Evolutionary conservation across 1,140 invertebrate genomes (phyloP), one percentile per base, ranked within the genome.

Genomic region (Hylyphantes graminicola): DNA sequence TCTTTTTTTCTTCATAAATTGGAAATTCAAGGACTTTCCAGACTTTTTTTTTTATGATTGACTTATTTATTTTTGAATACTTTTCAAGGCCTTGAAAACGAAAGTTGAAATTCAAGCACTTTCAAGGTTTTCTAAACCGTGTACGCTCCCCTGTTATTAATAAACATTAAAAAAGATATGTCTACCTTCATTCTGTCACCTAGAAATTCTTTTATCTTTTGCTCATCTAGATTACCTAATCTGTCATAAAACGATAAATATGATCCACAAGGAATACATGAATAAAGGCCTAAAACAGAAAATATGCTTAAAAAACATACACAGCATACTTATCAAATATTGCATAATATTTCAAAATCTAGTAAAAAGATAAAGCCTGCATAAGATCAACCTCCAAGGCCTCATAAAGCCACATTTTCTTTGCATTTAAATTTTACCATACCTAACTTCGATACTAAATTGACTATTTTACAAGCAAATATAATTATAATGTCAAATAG

Each of bases 161-260:
- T n/a, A n/a, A n/a, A n/a, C n/a, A n/a, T n/a, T n/a, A 12, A 51
- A 51, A 63, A 17, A 53, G 2, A 21, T 63, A 3, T 59, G 59
- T 15, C n/a, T 76, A 76, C 74, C 15, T 64, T 51, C 11, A 19
- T 76, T 19, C 74, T 61, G 15, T 76, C 74, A 50, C 74, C 74
- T 10, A 76, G 54, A 17, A 63, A 76, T 17, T 76, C 59, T 15
- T 63, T 54, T 12, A 76, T 50, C 11, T 17, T 17, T 15, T 13
- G n/a, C 51, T 63, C 55, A 9, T 76, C 51, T 9, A 76, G 35
- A 63, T 63, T 64, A n/a, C 74, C 74, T 50, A 35, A 63, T 17
- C 74, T 76, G 50, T 76, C 74, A 64, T 76, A 76, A 54, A 76
- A 76, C 10, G 74, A 63, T 54, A 76, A 9, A 76, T 21, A 76